Evolutionary conservation across 2,888 invertebrate species (phyloP), one percentile per base, ranked within the genome.

Genomic region (Drosophila greeni): DNA sequence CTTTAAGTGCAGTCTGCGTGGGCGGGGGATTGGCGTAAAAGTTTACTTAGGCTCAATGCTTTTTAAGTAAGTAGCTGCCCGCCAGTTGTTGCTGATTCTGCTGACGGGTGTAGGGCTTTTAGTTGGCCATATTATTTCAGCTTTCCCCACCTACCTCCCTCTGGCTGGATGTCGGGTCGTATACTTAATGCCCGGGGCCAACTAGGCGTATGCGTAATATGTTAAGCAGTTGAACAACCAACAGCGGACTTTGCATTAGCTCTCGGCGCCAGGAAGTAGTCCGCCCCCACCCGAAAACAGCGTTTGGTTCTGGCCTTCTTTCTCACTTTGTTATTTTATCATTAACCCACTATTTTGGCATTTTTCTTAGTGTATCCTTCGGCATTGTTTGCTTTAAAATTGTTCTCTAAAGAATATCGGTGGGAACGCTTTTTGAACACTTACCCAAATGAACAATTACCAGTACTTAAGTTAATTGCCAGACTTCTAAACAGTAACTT

Each of bases 21-120:
- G 70, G 43, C 55, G 43, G 54, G 42, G 51, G 79, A 42, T 60
- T 57, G 75, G 72, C 80, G 82, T 79, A 74, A 82, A 79, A 84
- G 79, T 79, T 79, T 84, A 84, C 79, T 79, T 79, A 84, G 79
- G 79, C 79, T 74, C 82, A 84, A 79, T 79, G 78, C 84, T 84
- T 79, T 79, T 84, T 84, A 78, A 84, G 78, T 83, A 77, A 77
- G 77, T 84, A 84, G 82, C 79, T 82, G 68, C 82, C 53, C 56
- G 26, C 43, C 55, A 62, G 57, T 68, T 56, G 52, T 57, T 56
- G 64, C 57, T 60, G 73, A 58, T 68, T 47, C 64, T 75, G 76
- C 56, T 67, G 45, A 47, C 55, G 73, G 76, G 68, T 78, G 76
- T 83, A 70, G 71, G 74, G 83, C 83, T 79, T 82, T 84, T 84